Percentiles rank a stretch among this genome's conserved stretches.
phyloP scores from a whole-genome alignment of 2,113 vertebrate species.

The Saccopteryx bilineata region DNA sequence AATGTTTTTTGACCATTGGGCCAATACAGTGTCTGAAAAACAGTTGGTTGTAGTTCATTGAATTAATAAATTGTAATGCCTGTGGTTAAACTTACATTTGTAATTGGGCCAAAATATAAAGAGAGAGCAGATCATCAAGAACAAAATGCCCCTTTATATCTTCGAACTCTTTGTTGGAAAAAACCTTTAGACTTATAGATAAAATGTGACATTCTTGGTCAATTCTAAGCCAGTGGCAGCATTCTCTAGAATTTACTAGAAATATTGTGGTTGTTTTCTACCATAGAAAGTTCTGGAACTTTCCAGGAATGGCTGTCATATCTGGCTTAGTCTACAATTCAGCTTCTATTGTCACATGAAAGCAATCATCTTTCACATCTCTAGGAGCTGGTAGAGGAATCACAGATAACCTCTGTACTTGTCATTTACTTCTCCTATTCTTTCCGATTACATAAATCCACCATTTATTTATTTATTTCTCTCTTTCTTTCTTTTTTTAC shows the following conservation, averaged over 20 bases:
- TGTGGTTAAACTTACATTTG: constrained; percentile 10
- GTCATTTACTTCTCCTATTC: neutral
- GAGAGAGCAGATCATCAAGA: neutral
- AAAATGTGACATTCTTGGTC: constrained; percentile 28
- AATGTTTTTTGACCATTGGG: neutral
- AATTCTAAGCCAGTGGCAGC: neutral
- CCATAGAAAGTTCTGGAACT: constrained; percentile 9
- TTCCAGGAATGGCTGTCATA: constrained; percentile 32
- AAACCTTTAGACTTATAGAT: constrained; percentile 43
- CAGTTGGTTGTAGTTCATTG: neutral
- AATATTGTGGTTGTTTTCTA: constrained; percentile 57
- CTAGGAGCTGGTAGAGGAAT: neutral
- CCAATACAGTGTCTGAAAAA: neutral
- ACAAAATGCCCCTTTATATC: neutral
- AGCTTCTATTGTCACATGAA: neutral
- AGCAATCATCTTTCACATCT: neutral
- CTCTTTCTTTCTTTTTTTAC: no score
- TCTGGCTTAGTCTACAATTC: neutral
- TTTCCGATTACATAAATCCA: neutral
- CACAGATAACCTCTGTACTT: neutral
- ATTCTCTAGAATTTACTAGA: constrained; percentile 50
- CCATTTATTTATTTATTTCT: no score
- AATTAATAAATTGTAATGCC: neutral
- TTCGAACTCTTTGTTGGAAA: constrained; percentile 8
- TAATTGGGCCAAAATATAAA: neutral